These are phyloP conservation scores for Parazoanthus darwini DNA, from an alignment of 92 coral and sea anemone species.

Conservation along the genomic window DNA sequence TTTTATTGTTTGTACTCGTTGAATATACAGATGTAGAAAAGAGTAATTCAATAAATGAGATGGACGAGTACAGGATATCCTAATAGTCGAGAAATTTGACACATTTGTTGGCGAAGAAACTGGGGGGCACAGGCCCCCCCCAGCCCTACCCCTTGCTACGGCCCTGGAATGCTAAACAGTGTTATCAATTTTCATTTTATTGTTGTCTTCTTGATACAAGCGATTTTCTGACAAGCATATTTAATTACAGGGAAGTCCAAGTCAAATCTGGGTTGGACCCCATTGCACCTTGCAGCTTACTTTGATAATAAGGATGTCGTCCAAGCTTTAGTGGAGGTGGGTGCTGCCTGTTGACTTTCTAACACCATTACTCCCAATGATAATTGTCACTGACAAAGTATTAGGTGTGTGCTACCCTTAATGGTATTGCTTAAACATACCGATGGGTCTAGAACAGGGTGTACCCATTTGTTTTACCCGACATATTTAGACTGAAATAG, in stretches of 20 bases:
- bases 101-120: no score
- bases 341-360: neutral
- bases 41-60: no score
- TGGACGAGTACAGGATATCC: no score
- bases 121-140: no score
- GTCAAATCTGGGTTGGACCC: slow-evolving; percentile 93
- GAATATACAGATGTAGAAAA: no score
- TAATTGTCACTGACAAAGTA: no score
- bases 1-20: no score
- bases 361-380: neutral
- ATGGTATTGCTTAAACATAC: neutral
- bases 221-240: neutral
- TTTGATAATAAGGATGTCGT: slow-evolving; percentile 81
- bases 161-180: neutral
- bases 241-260: slow-evolving; percentile 77
- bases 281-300: slow-evolving; percentile 87
- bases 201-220: neutral
- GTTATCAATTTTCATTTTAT: neutral
- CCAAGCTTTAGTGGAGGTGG: slow-evolving; percentile 76
- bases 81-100: no score
- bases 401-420: neutral
- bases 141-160: no score
- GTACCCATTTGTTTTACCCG: no score
- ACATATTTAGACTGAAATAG: no score
- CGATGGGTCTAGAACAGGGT: no score